These are phyloP conservation scores for Pagetopsis macropterus DNA, from an alignment of 2,797 vertebrate genomes.

Conservation along the genomic window DNA sequence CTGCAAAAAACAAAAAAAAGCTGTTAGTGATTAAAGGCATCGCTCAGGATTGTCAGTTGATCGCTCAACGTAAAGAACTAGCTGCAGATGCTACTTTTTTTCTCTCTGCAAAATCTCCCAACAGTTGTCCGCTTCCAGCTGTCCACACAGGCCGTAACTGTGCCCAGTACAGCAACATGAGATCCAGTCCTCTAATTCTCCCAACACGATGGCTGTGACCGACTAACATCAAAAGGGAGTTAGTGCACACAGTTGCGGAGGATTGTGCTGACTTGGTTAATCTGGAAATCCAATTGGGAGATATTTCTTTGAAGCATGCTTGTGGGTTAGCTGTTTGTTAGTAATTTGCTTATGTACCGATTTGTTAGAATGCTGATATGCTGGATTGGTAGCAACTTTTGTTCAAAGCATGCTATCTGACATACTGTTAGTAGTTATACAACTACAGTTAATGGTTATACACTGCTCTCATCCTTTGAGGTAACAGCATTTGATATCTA, in stretches of 20 bases:
- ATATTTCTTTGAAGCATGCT: constrained; percentile 60
- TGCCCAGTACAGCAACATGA: not conserved
- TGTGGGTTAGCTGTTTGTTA: constrained; percentile 57
- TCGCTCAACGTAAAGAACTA: constrained; percentile 1
- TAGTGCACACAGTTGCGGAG: not conserved
- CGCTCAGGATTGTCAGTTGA: not conserved
- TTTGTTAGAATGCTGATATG: constrained; percentile 62
- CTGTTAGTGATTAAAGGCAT: constrained; percentile 1
- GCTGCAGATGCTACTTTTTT: constrained; percentile 15
- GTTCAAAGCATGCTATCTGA: constrained; percentile 63
- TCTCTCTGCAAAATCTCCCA: not conserved
- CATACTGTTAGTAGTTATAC: constrained; percentile 60
- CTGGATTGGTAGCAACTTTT: constrained; percentile 32
- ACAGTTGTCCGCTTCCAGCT: constrained; percentile 16
- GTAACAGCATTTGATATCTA: not conserved
- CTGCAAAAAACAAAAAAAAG: constrained; percentile 52
- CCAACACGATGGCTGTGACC: constrained; percentile 1
- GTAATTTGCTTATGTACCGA: constrained; percentile 53
- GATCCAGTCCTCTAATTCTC: constrained; percentile 7
- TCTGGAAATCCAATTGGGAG: not conserved
- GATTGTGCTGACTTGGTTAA: constrained; percentile 3
- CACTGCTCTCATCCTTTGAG: constrained; percentile 4
- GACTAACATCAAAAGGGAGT: constrained; percentile 10
- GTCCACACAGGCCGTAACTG: constrained; percentile 5
- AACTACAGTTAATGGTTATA: constrained; percentile 13